These are phyloP conservation scores for Rhinoderma darwinii DNA, from an alignment of 2,113 vertebrate genomes.

Conservation along the genomic window DNA sequence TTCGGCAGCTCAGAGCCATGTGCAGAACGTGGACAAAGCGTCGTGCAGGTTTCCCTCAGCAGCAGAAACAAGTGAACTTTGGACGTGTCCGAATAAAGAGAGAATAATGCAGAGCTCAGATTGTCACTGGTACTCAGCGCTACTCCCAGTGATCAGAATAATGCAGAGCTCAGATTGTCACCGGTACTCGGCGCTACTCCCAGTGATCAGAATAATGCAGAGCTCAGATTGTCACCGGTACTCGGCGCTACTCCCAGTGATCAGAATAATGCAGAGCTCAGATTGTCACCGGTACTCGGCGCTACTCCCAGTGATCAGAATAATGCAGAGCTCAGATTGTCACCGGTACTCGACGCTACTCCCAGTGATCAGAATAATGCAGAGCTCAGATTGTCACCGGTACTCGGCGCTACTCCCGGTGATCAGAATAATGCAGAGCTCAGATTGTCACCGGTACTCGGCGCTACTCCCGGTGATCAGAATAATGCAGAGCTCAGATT, in stretches of 20 bases:
- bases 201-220: neutral
- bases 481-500: too few species aligned
- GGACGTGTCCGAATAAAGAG: neutral
- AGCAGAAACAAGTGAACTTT: conserved; percentile 2
- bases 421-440: neutral
- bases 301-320: neutral
- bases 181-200: neutral
- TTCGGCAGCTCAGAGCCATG: neutral
- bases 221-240: neutral
- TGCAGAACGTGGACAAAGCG: conserved; percentile 22
- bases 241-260: neutral
- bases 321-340: neutral
- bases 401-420: neutral
- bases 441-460: neutral
- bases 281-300: neutral
- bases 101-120: too few species aligned
- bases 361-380: neutral
- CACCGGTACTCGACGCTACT: neutral
- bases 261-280: neutral
- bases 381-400: neutral
- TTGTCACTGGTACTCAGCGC: too few species aligned
- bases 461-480: neutral
- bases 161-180: neutral
- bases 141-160: neutral
- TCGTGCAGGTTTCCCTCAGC: neutral